Percentiles rank a stretch among this genome's conserved stretches.
These are phyloP conservation scores for Pseudopipra pipra DNA, from an alignment of 2,113 vertebrate species.

Conservation along the genomic window DNA sequence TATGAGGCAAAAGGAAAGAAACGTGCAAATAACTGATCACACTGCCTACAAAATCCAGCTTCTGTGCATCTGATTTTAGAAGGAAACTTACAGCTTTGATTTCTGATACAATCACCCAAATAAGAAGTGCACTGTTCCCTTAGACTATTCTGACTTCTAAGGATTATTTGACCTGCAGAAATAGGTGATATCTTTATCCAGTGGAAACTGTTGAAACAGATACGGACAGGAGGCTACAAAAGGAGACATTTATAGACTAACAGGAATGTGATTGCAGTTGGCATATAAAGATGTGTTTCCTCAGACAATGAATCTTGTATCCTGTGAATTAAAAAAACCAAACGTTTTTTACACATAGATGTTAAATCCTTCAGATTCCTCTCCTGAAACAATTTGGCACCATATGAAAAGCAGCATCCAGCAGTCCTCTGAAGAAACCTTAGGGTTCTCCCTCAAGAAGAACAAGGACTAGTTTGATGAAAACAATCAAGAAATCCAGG, in stretches of 20 bases:
- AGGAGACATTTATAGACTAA: constrained; percentile 6
- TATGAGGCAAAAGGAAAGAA: constrained; percentile 40
- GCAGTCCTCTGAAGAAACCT: no score
- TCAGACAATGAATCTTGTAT: not conserved
- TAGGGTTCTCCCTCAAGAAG: no score
- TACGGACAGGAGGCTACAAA: not conserved
- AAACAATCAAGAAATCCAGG: no score
- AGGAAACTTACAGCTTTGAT: constrained; percentile 26
- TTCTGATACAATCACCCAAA: constrained; percentile 52
- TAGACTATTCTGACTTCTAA: constrained; percentile 31
- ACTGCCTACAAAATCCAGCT: not conserved
- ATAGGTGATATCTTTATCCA: constrained; percentile 40
- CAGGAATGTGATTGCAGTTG: not conserved
- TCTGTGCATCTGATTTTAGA: not conserved
- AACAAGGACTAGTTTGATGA: no score
- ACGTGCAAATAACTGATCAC: constrained; percentile 16
- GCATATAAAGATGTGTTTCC: constrained; percentile 10
- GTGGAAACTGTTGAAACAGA: constrained; percentile 16
- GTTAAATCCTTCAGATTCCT: no score
- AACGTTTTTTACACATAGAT: not conserved
- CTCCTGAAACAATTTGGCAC: no score
- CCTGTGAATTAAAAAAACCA: not conserved
- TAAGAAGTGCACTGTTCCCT: constrained; percentile 1
- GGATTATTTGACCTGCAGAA: constrained; percentile 35
- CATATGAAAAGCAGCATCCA: no score